Evolutionary conservation across 2,888 invertebrate genomes (phyloP).

Genomic region (Lepidochrysops patricia): DNA sequence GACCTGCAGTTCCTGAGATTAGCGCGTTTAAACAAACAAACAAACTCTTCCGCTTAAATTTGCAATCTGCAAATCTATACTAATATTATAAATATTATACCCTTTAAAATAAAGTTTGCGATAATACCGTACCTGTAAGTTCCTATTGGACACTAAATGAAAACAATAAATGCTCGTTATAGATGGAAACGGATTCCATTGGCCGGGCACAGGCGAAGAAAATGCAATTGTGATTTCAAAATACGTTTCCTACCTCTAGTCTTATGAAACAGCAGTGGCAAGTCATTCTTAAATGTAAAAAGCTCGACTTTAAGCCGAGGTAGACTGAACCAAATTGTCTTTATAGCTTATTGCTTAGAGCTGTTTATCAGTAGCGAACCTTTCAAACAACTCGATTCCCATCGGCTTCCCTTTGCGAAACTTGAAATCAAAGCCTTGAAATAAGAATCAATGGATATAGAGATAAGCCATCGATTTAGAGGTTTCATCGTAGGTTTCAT

Average conservation of each 20-base stretch:
- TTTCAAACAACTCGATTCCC: too few relatives aligned
- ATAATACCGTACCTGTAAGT: not conserved
- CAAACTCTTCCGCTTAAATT: too few relatives aligned
- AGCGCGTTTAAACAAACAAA: too few relatives aligned
- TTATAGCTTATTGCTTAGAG: not conserved
- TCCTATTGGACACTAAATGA: not conserved
- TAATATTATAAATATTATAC: not conserved
- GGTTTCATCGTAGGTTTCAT: too few relatives aligned
- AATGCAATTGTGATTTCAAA: constrained; percentile 3
- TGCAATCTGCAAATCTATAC: not conserved
- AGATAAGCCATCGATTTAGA: too few relatives aligned
- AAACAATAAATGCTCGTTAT: constrained; percentile 2
- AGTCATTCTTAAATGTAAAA: not conserved
- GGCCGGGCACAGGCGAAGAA: constrained; percentile 1
- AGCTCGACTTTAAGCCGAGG: not conserved
- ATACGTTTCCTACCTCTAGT: not conserved
- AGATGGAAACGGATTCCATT: not conserved
- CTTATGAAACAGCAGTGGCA: not conserved
- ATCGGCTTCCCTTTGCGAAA: too few relatives aligned
- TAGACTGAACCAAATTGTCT: not conserved
- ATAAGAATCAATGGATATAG: too few relatives aligned
- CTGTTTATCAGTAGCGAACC: not conserved
- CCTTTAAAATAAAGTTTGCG: not conserved
- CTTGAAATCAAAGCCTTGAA: too few relatives aligned
- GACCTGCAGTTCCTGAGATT: too few relatives aligned